Percentiles rank a stretch among this genome's conserved stretches.
phyloP scores from a whole-genome alignment of 2,113 vertebrate species.

The Sigmodon hispidus region DNA sequence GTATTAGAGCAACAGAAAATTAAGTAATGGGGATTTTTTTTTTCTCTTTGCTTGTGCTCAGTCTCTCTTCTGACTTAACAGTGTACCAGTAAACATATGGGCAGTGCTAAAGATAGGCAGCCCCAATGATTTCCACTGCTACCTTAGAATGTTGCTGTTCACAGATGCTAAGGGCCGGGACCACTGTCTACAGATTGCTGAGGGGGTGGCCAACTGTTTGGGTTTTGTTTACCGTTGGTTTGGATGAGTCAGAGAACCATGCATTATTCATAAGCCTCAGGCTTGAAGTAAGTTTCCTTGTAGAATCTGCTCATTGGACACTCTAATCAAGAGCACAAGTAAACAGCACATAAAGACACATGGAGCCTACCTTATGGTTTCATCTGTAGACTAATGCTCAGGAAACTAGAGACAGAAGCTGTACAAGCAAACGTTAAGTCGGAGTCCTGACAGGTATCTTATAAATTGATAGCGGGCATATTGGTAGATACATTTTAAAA shows the following conservation, averaged over 20 bases:
- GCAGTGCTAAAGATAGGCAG: constrained; percentile 64
- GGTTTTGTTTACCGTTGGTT: constrained; percentile 65
- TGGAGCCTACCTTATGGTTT: not conserved
- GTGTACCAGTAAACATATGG: constrained; percentile 65
- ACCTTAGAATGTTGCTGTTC: constrained; percentile 67
- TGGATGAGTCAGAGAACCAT: constrained; percentile 58
- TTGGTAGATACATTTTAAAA: not conserved
- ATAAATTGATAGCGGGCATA: not conserved
- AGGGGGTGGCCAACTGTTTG: constrained; percentile 65
- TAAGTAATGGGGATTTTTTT: constrained; percentile 13
- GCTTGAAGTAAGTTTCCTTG: constrained; percentile 39
- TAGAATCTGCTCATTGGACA: constrained; percentile 43
- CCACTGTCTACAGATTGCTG: constrained; percentile 37
- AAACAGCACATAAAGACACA: constrained; percentile 4
- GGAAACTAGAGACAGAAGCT: not conserved
- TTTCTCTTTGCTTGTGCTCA: constrained; percentile 20
- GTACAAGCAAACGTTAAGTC: not conserved
- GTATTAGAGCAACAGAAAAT: not conserved
- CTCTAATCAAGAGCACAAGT: not conserved
- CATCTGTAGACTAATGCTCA: not conserved
- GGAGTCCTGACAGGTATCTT: not conserved
- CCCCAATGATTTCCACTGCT: constrained; percentile 40
- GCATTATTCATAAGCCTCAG: constrained; percentile 67
- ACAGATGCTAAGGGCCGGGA: constrained; percentile 50
- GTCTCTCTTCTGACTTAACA: constrained; percentile 45